Conservation (phyloP, 2,113 vertebrate species). For the Acrocephalus kingi region DNA sequence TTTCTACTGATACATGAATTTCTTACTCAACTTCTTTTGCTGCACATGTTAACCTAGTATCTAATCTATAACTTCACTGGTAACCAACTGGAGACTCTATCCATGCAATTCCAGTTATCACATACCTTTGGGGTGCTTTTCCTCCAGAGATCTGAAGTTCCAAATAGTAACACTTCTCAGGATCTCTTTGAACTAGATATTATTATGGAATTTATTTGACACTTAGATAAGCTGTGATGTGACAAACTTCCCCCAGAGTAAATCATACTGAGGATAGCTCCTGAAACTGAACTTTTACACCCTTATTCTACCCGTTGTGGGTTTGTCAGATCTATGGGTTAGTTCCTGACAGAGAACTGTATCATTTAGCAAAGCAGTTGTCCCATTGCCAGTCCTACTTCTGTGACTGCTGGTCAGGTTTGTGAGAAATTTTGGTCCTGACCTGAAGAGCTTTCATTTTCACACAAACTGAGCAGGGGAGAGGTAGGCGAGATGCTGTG, state of each 20-base stretch:
- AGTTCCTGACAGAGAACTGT: not conserved
- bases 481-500: accelerated
- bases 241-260: not conserved
- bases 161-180: not conserved
- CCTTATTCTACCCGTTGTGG: not conserved
- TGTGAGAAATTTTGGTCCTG: not conserved
- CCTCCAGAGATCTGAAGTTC: not conserved
- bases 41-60: not conserved
- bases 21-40: not conserved
- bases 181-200: not conserved
- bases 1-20: not conserved
- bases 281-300: not conserved
- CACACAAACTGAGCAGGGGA: not conserved
- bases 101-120: not conserved
- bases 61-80: not conserved
- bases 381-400: not conserved
- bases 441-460: not conserved
- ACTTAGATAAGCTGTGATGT: not conserved
- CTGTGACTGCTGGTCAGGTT: not conserved
- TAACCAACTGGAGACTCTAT: not conserved
- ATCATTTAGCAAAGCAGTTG: not conserved
- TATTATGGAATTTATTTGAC: not conserved
- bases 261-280: not conserved
- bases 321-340: not conserved
- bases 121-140: not conserved